These are phyloP conservation scores for Xyliphius kryptos DNA, from an alignment of 2,113 vertebrate genomes.

Conservation along the genomic window DNA sequence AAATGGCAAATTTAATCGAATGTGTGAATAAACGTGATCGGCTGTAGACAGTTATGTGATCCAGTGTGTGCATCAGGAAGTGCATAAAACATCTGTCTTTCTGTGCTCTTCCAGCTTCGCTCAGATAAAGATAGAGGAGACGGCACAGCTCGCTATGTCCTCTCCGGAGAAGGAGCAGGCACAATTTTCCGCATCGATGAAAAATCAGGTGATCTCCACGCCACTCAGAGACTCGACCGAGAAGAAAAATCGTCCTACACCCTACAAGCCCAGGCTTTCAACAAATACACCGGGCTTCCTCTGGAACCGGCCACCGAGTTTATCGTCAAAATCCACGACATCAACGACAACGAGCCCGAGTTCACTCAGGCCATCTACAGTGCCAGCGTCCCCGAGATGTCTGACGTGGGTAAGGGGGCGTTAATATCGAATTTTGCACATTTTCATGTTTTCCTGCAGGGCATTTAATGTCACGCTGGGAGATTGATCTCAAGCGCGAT, in stretches of 20 bases:
- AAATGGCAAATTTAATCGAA: too few relatives aligned
- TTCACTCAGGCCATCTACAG: conserved; percentile 73
- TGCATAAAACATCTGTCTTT: conserved; percentile 5
- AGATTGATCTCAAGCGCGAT: conserved; percentile 5
- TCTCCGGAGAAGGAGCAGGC: conserved; percentile 84
- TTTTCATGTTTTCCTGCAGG: conserved; percentile 10
- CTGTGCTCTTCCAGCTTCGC: conserved; percentile 72
- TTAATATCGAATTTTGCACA: conserved; percentile 3
- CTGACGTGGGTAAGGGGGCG: conserved; percentile 69
- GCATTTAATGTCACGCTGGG: too few relatives aligned
- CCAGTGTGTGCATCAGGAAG: too few relatives aligned
- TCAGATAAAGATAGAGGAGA: conserved; percentile 83
- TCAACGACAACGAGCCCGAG: conserved; percentile 50
- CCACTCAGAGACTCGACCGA: conserved; percentile 78
- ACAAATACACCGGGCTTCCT: conserved; percentile 73
- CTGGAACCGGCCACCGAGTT: conserved; percentile 84
- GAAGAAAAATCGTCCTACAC: conserved; percentile 79
- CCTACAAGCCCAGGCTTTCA: conserved; percentile 78
- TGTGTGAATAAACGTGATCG: too few relatives aligned
- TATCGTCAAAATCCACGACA: conserved; percentile 71
- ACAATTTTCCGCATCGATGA: conserved; percentile 85
- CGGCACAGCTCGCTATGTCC: conserved; percentile 79
- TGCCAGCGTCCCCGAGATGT: conserved; percentile 81
- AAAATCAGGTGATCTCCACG: conserved; percentile 84
- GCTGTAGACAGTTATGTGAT: too few relatives aligned